Base-by-base conservation (phyloP, 2,888 invertebrate species). In the Tipula vernalis region DNA sequence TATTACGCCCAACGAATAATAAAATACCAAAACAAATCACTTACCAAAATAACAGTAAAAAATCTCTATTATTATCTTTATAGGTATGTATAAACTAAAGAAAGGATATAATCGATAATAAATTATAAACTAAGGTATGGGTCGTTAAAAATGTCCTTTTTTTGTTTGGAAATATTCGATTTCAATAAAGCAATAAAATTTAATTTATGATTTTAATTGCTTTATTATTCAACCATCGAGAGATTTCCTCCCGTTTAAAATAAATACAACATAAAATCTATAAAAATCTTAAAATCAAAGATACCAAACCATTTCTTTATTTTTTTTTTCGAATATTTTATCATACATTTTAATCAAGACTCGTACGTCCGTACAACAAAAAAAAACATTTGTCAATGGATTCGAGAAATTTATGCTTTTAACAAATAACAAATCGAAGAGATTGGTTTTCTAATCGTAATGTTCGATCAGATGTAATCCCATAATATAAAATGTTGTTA, bases 161-260 rank as follows among this genome's bases (percentile, higher is more conserved):
- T 51, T 5, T 13, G 47, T 47, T 5, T 12, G 5, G 44, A 44
- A 3, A 51, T 51, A 51, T 51, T 51, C n/a, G 51, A 51, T n/a
- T 51, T 71, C 71, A n/a, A 71, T 71, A 71, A 71, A 71, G 71
- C 71, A 71, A 71, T 71, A 71, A 71, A 71, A 71, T 71, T 71
- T 71, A 71, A 71, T 71, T 71, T 71, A 71, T 71, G 71, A 71
- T 71, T 71, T 71, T 71, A 71, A 71, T 71, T 71, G 71, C 71
- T 71, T 71, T 71, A 71, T 71, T 71, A 71, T 71, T 71, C 71
- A 28, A 71, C 18, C 28, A 71, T 28, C 28, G 71, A 71, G 15
- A 51, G 51, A 51, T 51, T 51, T 51, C 51, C 51, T 51, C 51
- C 51, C 51, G 51, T n/a, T 8, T 18, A 51, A 51, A 51, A 51